Evolutionary conservation across 1,140 invertebrate species (phyloP).

Genomic region (Elysia chlorotica): DNA sequence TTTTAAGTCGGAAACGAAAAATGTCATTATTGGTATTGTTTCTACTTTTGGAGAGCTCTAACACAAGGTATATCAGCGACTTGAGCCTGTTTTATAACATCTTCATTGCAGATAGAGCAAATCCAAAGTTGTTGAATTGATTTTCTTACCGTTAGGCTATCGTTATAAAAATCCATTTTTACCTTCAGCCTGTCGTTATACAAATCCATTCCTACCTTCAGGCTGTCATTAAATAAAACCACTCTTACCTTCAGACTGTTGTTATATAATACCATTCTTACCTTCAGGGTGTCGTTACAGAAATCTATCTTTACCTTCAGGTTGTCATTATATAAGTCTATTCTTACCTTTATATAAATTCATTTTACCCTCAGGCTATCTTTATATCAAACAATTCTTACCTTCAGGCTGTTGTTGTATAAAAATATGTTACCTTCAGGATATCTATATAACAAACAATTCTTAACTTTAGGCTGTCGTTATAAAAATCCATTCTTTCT

Average conservation of each 20-base stretch:
- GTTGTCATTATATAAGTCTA: neutral
- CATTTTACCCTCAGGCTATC: no score
- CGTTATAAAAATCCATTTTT: no score
- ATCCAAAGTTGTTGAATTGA: no score
- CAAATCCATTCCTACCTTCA: neutral
- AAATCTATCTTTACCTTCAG: neutral
- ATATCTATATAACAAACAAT: neutral
- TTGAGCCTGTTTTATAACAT: no score
- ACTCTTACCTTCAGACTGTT: neutral
- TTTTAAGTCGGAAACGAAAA: no score
- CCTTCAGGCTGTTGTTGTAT: slow-evolving; percentile 40
- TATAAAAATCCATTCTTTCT: no score
- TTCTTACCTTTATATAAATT: neutral
- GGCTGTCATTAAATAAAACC: neutral
- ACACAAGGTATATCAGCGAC: no score
- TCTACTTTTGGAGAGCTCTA: no score
- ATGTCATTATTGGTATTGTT: no score
- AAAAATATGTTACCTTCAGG: neutral
- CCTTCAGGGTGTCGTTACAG: no score
- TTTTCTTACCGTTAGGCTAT: neutral
- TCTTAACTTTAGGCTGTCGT: neutral
- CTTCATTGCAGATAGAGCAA: no score
- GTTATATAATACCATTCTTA: no score
- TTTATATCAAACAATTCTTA: neutral
- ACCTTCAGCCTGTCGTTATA: neutral